Evolutionary conservation across 2,113 vertebrate species (phyloP).

Genomic region (Scortum barcoo): DNA sequence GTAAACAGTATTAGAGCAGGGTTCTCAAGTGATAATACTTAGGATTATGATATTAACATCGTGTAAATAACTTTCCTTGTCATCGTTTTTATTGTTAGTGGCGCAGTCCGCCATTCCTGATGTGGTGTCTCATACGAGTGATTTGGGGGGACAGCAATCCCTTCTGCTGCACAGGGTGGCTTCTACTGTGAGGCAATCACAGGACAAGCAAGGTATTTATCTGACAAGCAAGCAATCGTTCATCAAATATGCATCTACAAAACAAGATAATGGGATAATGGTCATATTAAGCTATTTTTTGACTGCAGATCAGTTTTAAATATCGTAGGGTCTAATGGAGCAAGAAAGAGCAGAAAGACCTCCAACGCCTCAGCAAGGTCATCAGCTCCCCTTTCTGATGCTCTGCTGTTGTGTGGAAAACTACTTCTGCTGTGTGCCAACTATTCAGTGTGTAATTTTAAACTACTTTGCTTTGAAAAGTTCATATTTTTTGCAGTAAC

Average conservation of each 20-base stretch:
- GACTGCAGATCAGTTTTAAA: neutral
- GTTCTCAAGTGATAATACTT: neutral
- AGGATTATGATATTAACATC: neutral
- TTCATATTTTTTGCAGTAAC: neutral
- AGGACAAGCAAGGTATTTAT: neutral
- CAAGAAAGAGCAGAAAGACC: neutral
- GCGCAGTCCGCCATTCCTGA: too few species aligned
- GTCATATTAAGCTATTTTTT: neutral
- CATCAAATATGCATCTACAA: neutral
- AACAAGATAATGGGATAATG: neutral
- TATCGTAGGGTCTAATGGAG: neutral
- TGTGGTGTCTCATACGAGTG: neutral
- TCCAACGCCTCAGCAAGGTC: neutral
- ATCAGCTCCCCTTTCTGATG: neutral
- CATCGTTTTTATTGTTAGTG: neutral
- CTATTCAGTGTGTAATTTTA: neutral
- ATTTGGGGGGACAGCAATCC: neutral
- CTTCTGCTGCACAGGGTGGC: neutral
- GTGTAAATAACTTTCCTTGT: neutral
- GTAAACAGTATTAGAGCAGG: too few species aligned
- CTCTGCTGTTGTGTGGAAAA: constrained; percentile 9
- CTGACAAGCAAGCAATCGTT: neutral
- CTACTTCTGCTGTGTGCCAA: neutral
- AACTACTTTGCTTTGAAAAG: neutral
- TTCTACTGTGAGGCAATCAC: neutral